Conservation (phyloP, 2,888 invertebrate genomes). For the Halictus ligatus region DNA sequence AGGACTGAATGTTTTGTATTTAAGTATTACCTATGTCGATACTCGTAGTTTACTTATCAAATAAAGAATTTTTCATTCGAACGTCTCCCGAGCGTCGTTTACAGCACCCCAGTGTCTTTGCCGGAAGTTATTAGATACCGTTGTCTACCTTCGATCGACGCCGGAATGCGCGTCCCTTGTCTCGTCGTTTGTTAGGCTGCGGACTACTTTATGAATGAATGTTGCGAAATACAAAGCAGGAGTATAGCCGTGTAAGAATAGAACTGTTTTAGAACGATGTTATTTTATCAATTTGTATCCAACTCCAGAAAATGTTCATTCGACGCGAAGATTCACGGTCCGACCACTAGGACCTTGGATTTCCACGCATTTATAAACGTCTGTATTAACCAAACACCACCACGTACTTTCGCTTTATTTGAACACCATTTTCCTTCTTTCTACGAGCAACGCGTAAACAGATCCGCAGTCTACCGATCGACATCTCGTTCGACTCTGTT, state of each 20-base stretch:
- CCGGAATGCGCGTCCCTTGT: not conserved
- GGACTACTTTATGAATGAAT: not conserved
- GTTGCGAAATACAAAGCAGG: not conserved
- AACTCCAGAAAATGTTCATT: not conserved
- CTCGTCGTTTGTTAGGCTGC: not conserved
- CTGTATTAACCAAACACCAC: not conserved
- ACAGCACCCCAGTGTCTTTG: not conserved
- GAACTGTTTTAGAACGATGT: not conserved
- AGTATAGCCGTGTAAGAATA: not conserved
- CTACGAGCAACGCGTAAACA: not conserved
- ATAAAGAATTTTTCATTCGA: slow-evolving; percentile 81
- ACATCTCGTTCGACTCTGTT: not conserved
- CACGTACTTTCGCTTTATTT: not conserved
- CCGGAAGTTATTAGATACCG: not conserved
- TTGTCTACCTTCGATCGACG: not conserved
- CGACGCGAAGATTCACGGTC: not conserved
- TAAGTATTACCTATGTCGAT: slow-evolving; percentile 76
- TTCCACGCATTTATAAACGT: not conserved
- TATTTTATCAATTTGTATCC: not conserved
- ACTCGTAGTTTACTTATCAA: slow-evolving; percentile 78
- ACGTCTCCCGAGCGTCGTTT: not conserved
- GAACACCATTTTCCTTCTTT: not conserved
- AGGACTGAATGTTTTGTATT: slow-evolving; percentile 80
- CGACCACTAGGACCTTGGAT: not conserved
- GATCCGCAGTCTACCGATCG: not conserved